Percentiles rank a stretch among this genome's conserved stretches.
Conservation (phyloP, 1,140 invertebrate genomes). For the Myzus persicae region DNA sequence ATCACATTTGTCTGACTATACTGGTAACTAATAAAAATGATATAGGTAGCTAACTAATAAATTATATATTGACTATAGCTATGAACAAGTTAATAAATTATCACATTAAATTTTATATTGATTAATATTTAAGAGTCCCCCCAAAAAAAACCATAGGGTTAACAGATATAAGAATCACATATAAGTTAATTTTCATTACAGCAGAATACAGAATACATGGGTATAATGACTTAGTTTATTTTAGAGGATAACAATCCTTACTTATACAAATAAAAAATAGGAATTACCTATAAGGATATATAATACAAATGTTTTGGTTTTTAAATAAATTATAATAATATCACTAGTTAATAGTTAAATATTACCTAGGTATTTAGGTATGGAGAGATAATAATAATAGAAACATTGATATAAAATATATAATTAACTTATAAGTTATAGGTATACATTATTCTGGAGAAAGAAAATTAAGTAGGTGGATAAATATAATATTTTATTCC, state of each 20-base stretch:
- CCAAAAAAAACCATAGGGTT: too few species aligned
- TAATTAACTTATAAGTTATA: background rate
- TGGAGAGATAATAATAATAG: background rate
- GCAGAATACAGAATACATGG: background rate
- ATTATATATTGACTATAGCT: background rate
- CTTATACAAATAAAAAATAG: conserved; percentile 15
- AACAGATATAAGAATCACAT: too few species aligned
- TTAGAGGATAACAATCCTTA: background rate
- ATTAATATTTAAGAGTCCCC: background rate
- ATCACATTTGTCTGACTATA: background rate
- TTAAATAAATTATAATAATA: background rate
- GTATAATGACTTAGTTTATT: background rate
- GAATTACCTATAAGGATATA: background rate
- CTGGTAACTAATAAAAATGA: background rate
- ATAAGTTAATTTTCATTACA: background rate
- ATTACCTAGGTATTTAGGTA: background rate
- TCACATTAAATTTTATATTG: background rate
- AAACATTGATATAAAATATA: background rate
- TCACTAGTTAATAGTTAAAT: background rate
- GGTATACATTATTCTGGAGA: background rate
- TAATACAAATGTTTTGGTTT: background rate
- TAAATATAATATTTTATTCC: background rate
- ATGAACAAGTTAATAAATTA: background rate
- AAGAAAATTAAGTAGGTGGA: background rate
- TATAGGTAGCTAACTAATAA: background rate